Percentiles rank a stretch among this genome's conserved stretches.
phyloP scores from a whole-genome alignment of 2,797 vertebrate genomes.

The Tachyglossus aculeatus region DNA sequence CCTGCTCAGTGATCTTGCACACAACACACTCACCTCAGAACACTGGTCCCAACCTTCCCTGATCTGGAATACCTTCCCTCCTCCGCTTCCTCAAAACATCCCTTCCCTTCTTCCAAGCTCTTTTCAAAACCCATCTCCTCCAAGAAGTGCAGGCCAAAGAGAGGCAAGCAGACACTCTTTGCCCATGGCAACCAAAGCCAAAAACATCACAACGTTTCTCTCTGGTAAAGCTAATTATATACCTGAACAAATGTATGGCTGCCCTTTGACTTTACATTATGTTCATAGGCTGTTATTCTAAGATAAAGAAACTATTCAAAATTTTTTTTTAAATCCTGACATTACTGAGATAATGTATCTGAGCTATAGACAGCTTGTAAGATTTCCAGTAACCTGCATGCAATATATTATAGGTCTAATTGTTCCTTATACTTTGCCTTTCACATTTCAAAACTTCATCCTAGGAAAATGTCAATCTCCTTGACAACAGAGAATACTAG shows the following conservation, averaged over 20 bases:
- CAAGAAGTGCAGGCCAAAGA: no score
- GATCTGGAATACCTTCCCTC: no score
- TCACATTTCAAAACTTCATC: conserved; percentile 25
- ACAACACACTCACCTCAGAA: no score
- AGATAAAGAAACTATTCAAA: not conserved
- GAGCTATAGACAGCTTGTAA: not conserved
- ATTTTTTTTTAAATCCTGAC: not conserved
- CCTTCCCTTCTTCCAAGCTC: no score
- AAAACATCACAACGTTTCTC: no score
- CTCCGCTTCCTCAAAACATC: no score
- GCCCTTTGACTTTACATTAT: not conserved
- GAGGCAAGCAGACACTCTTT: no score
- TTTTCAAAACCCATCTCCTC: no score
- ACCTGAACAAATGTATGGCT: not conserved
- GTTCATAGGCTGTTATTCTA: not conserved
- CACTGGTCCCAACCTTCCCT: no score
- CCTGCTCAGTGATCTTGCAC: no score
- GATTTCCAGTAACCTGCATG: not conserved
- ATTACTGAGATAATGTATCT: not conserved
- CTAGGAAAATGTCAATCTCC: conserved; percentile 48
- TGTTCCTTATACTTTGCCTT: conserved; percentile 23
- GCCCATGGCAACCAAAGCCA: no score
- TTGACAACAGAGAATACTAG: conserved; percentile 48
- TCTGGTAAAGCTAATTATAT: not conserved
- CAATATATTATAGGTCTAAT: not conserved